These are phyloP conservation scores for Malurus cyaneus DNA, from an alignment of 2,113 vertebrate genomes.

Conservation along the genomic window DNA sequence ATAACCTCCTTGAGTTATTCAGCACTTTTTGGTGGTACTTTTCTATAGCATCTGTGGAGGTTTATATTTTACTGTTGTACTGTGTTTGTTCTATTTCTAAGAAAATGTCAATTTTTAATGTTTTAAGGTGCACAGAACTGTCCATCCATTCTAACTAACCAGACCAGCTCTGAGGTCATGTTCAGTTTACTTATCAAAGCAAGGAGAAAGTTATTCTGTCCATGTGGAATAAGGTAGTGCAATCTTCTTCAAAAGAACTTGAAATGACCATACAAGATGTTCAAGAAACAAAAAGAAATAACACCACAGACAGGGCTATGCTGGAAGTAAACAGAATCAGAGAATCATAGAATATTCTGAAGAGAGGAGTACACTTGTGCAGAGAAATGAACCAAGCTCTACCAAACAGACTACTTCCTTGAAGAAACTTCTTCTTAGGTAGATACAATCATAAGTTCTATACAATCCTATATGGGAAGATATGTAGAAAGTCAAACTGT, in stretches of 20 bases:
- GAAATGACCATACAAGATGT: not conserved
- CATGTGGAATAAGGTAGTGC: not conserved
- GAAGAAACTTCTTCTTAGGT: not conserved
- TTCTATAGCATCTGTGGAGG: not conserved
- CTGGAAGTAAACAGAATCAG: not conserved
- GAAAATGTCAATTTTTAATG: not conserved
- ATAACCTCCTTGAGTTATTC: not conserved
- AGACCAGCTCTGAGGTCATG: not conserved
- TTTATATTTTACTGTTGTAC: not conserved
- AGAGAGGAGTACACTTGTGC: not conserved
- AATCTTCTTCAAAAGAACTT: not conserved
- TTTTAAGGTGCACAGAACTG: not conserved
- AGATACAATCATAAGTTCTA: not conserved
- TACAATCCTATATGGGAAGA: not conserved
- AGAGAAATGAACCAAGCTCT: not conserved
- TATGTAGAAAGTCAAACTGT: not conserved
- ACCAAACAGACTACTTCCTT: not conserved
- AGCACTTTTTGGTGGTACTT: not conserved
- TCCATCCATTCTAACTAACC: not conserved
- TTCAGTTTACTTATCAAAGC: not conserved
- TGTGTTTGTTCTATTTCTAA: not conserved
- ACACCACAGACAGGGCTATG: not conserved
- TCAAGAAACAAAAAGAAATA: not conserved
- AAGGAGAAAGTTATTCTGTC: not conserved
- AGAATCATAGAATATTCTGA: not conserved